Base-by-base conservation (phyloP, 2,113 vertebrate species). In the Herpailurus yagouaroundi region DNA sequence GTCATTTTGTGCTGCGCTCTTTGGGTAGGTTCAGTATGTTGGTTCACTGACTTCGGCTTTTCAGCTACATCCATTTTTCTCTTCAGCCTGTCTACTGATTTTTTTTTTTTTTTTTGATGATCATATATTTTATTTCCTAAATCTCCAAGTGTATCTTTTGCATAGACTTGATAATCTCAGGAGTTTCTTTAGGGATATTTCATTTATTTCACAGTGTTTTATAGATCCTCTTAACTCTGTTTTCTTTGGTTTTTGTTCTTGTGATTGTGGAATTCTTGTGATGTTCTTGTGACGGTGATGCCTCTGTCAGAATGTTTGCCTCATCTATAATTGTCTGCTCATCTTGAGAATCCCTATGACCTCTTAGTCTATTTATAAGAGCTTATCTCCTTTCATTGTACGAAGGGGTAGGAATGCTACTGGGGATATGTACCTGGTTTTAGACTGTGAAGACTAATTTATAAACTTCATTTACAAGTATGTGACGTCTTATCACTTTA, bases 211-310 rank as follows among this genome's bases (percentile, higher is more conserved):
- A 63, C 3, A 71, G 19, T 55, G 21, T 92, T 88, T 41, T 79
- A 16, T 73, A 82, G 73, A 2, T 15, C 84, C 36, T 94, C 15
- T 80, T 74, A 80, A 33, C 33, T 94, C 57, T 88, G 21, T 90
- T 92, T 80, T 86, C 48, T 90, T 90, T 92, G 84, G 29, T 36
- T 94, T 92, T 91, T 89, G 21, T 93, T 89, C 23, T 93, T 80
- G 52, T 83, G 4, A 50, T 71, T 94, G 31, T 95, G 94, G 33
- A 90, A 21, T 79, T 68, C 90, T 45, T 45, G 45, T 45, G 45
- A 45, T 45, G 45, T 45, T 45, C 45, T 45, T 45, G 45, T 45
- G 45, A 45, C 1, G 45, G 45, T 45, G 45, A 45, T 96, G 33
- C 66, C 33, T 41, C 31, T 76, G 29, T 91, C 55, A 87, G 23